These are phyloP conservation scores for Manis crassicaudata DNA, from an alignment of 2,797 vertebrate species.

Conservation along the genomic window DNA sequence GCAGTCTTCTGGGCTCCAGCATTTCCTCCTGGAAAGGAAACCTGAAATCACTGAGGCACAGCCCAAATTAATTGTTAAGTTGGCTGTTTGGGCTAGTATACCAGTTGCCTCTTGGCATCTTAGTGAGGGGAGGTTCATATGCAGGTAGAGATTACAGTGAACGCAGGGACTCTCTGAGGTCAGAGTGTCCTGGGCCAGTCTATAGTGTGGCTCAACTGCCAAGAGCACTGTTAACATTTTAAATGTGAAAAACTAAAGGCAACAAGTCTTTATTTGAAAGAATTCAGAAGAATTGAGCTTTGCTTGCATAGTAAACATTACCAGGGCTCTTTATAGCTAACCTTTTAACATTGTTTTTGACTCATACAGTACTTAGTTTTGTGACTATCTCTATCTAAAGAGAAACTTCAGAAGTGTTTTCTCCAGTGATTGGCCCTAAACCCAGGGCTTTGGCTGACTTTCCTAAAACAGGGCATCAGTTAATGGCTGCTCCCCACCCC, in stretches of 20 bases:
- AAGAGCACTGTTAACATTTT: neutral
- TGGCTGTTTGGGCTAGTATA: neutral
- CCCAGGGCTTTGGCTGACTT: neutral
- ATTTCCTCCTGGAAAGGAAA: neutral
- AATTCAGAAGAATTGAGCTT: neutral
- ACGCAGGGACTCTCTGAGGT: neutral
- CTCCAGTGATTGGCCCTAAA: neutral
- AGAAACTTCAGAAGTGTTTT: neutral
- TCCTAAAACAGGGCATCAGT: neutral
- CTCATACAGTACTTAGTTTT: neutral
- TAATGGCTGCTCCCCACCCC: neutral
- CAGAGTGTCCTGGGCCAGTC: neutral
- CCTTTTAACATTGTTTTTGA: neutral
- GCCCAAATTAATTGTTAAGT: neutral
- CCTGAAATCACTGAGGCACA: neutral
- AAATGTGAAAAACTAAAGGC: neutral
- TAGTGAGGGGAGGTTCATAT: neutral
- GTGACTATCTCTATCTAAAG: neutral
- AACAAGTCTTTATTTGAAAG: neutral
- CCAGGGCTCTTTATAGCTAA: neutral
- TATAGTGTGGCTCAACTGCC: neutral
- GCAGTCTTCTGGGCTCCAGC: rapidly evolving
- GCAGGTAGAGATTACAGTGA: neutral
- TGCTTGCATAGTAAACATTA: neutral
- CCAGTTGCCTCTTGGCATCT: neutral